Base-by-base conservation (phyloP, 1,140 invertebrate species). In the Achatina immaculata region DNA sequence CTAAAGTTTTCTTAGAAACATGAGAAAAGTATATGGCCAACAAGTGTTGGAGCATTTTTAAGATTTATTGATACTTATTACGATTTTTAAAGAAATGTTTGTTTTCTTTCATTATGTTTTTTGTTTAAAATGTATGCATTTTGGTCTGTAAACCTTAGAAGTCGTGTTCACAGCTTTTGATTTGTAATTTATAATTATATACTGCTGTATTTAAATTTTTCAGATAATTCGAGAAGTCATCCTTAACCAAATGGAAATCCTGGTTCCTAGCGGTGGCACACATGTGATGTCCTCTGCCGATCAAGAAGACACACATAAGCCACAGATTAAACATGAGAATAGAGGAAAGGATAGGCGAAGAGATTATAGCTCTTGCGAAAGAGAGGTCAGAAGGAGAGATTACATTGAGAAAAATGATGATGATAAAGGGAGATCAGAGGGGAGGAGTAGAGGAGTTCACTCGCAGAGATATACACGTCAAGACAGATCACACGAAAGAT, bases 221-320 rank as follows among this genome's bases (percentile, higher is more conserved):
- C 74, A 87, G 86, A 86, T 90, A 6, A 89, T 90, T 34, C 85
- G 88, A 76, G 90, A 90, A 85, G 88, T 90, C 4, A 90, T 90
- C 38, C 51, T 84, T 58, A 90, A 90, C 71, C 89, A 90, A 77
- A 87, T 88, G 71, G 85, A 88, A 94, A 89, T 95, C 94, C 84
- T 96, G 95, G 81, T 73, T n/a, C 75, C 81, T 11, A 71, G 48
- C n/a, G 42, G 28, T 0, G 65, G 45, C 21, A 58, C 58, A 21
- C 38, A 43, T 31, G 48, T 14, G 51, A 31, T 2, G 28, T 38
- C n/a, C 34, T 16, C 58, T 48, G 38, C 21, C 72, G 45, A 73
- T 19, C 40, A 43, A 36, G 40, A 34, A 36, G 72, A 66, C 77
- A 31, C 16, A 34, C 19, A 24, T 1, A 9, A 24, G 21, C 6